phyloP scores from a whole-genome alignment of 2,113 vertebrate genomes.

The Turdus rufiventris region DNA sequence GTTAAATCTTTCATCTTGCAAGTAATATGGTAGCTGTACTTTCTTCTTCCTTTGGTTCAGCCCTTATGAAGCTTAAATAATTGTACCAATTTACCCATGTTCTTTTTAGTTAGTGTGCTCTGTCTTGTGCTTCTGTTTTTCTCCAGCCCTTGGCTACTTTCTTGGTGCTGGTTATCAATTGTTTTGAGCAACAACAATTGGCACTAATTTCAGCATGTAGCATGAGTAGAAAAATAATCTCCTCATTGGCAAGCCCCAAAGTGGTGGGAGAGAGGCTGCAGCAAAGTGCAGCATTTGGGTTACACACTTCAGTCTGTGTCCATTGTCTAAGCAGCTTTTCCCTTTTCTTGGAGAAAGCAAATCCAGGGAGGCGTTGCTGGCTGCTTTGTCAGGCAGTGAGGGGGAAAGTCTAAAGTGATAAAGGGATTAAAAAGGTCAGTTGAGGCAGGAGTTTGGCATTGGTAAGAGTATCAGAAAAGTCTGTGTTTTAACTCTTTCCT shows the following conservation, averaged over 20 bases:
- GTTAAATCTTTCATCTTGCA: not conserved
- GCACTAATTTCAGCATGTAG: not conserved
- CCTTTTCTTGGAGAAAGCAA: not conserved
- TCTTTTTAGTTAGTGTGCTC: not conserved
- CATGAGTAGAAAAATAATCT: not conserved
- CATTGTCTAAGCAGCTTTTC: not conserved
- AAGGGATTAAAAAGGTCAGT: not conserved
- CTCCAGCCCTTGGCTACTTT: not conserved
- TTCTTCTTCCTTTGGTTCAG: not conserved
- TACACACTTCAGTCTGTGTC: not conserved
- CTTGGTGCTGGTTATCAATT: not conserved
- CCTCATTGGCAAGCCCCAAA: not conserved
- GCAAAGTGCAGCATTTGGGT: not conserved
- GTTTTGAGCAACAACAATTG: not conserved
- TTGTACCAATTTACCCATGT: not conserved
- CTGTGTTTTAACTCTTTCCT: not conserved
- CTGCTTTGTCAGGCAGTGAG: not conserved
- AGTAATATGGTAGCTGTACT: not conserved
- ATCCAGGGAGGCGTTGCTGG: not conserved
- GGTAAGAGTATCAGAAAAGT: not conserved
- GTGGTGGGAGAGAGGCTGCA: not conserved
- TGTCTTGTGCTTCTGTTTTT: not conserved
- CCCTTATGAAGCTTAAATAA: not conserved
- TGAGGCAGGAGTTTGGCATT: not conserved
- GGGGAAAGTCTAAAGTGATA: not conserved